A percentile compares a stretch with the other conserved stretches of the same genome.
phyloP scores from a whole-genome alignment of 2,888 invertebrate genomes.

The Aphodius granarius region DNA sequence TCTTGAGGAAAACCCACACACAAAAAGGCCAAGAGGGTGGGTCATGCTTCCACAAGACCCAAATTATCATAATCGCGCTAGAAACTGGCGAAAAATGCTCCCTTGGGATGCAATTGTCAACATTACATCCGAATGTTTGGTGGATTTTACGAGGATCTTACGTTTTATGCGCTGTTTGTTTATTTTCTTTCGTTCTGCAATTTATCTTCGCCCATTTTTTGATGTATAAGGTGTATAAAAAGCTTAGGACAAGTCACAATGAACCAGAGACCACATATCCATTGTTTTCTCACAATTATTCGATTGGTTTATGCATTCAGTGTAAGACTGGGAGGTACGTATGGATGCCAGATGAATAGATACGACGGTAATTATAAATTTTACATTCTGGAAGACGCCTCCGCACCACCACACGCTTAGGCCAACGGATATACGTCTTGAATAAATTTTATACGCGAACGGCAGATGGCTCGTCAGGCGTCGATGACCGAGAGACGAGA shows the following conservation, averaged over 20 bases:
- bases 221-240: too few species aligned
- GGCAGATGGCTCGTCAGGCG: slow-evolving; percentile 1
- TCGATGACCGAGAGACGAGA: slow-evolving; percentile 1
- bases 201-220: too few species aligned
- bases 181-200: neutral
- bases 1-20: neutral
- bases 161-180: neutral
- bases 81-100: neutral
- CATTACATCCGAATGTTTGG: neutral
- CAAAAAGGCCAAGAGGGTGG: neutral
- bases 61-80: neutral
- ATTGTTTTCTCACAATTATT: neutral
- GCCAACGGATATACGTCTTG: neutral
- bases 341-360: neutral
- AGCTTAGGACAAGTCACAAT: too few species aligned
- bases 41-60: neutral
- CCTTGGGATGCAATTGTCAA: neutral
- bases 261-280: neutral
- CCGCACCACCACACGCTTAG: neutral
- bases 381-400: neutral
- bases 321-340: neutral
- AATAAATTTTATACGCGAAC: slow-evolving; percentile 7
- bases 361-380: neutral
- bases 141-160: neutral
- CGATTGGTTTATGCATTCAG: neutral